Conservation (phyloP, 2,888 invertebrate genomes). For the Macrosiphum euphorbiae region DNA sequence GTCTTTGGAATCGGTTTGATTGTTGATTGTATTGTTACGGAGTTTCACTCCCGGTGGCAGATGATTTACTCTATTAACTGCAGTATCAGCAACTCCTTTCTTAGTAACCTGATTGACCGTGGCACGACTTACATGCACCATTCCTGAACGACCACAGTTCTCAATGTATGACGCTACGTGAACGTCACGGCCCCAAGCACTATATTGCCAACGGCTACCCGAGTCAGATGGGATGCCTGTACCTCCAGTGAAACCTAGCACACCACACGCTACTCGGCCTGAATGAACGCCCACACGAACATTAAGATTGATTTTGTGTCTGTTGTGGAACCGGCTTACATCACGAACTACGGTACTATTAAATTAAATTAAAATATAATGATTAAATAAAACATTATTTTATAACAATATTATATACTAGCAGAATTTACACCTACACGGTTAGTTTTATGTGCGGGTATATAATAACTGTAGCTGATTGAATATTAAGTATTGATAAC, state of each 20-base stretch:
- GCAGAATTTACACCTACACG: not conserved
- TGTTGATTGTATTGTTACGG: not conserved
- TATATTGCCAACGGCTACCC: slow-evolving; percentile 82
- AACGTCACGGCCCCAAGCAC: slow-evolving; percentile 95
- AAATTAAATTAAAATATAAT: not conserved
- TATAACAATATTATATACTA: not conserved
- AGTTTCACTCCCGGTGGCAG: not conserved
- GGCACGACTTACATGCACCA: slow-evolving; percentile 27
- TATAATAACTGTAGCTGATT: not conserved
- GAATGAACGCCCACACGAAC: slow-evolving; percentile 95
- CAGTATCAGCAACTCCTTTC: not conserved
- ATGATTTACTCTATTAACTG: not conserved
- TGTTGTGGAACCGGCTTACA: not conserved
- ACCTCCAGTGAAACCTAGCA: slow-evolving; percentile 84
- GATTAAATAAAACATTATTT: not conserved
- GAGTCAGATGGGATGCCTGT: not conserved
- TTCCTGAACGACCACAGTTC: slow-evolving; percentile 84
- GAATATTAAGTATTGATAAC: not conserved
- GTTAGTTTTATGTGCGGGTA: not conserved
- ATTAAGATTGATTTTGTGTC: slow-evolving; percentile 78
- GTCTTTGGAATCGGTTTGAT: not conserved
- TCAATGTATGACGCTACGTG: slow-evolving; percentile 92
- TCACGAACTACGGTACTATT: slow-evolving; percentile 24
- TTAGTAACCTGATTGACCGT: slow-evolving; percentile 11
- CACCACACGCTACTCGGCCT: slow-evolving; percentile 90